Evolutionary conservation across 2,888 invertebrate genomes (phyloP).

Genomic region (Caenorhabditis sp.): DNA sequence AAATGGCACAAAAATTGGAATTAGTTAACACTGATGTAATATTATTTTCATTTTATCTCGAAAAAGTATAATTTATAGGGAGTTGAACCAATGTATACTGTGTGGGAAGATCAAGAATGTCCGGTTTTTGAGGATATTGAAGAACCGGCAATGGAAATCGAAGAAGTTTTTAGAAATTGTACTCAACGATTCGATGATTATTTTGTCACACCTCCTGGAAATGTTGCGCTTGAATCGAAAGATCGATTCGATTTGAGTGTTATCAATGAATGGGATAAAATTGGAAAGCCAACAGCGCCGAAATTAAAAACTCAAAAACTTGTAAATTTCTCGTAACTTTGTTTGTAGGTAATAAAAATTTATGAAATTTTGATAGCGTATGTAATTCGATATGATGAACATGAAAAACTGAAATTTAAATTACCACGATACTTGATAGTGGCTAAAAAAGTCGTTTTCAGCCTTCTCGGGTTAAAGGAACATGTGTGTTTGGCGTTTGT

Average conservation of each 20-base stretch:
- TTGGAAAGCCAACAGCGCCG: slow-evolving; percentile 32
- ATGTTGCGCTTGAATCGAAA: slow-evolving; percentile 48
- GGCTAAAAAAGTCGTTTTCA: background rate
- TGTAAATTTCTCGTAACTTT: background rate
- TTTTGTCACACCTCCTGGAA: slow-evolving; percentile 59
- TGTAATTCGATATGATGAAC: slow-evolving; percentile 13
- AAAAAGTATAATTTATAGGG: no score
- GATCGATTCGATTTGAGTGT: slow-evolving; percentile 40
- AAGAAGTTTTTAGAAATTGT: slow-evolving; percentile 45
- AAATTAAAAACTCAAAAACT: slow-evolving; percentile 16
- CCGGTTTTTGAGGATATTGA: slow-evolving; percentile 46
- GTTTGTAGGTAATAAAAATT: background rate
- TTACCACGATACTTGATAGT: background rate
- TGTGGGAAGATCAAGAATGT: slow-evolving; percentile 55
- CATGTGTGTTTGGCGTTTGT: slow-evolving; percentile 12
- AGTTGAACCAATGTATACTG: slow-evolving; percentile 43
- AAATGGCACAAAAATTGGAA: slow-evolving; percentile 43
- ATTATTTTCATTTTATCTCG: no score
- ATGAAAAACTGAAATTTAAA: background rate
- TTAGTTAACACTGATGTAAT: slow-evolving; percentile 42
- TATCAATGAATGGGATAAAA: slow-evolving; percentile 53
- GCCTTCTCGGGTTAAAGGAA: slow-evolving; percentile 23
- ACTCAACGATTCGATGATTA: slow-evolving; percentile 43
- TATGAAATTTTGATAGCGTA: background rate
- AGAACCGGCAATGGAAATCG: slow-evolving; percentile 38